Base-by-base conservation (phyloP, 2,113 vertebrate genomes). In the Sturnus vulgaris region DNA sequence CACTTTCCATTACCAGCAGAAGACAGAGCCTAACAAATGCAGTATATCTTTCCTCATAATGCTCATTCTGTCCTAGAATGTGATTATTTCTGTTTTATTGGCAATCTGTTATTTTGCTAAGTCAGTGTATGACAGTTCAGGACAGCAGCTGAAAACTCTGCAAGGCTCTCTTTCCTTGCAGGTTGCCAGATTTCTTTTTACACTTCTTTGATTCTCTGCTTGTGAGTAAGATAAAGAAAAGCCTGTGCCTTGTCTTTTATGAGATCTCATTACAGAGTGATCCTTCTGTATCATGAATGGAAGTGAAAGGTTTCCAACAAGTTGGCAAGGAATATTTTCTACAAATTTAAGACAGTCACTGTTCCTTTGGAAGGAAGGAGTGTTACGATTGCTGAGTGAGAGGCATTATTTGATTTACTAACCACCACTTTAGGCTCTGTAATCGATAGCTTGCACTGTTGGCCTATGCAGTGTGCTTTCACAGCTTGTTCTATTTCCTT, bases 61-160 rank as follows among this genome's bases (percentile, higher is more conserved):
- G 21, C 16, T 93, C 15, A 79, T 60, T 49, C 24, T 82, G 71
- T 49, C 76, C 63, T 49, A 65, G 35, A 93, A 72, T 61, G 31
- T 25, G 28, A 80, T 90, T 88, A 79, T 88, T 95, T 76, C 61
- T 28, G 19, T 72, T 90, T 90, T 79, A 94, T 40, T 60, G 49
- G n/a, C n/a, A 90, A 82, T 50, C 53, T 76, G 49, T 88, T 39
- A 93, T 90, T 86, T 90, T 86, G 12, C 9, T 85, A 93, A 90
- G 95, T 88, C 59, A n/a, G 18, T 77, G 40, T 46, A 66, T 59
- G 75, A 59, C 40, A 93, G 22, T 10, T 55, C 22, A 88, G 44
- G 44, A 52, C 47, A 82, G 57, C 19, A 81, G 11, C 46, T 88
- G 49, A 86, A 85, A 88, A 80, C 17, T 30, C 49, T 28, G 7